Evolutionary conservation across 1,140 invertebrate species (phyloP).

Genomic region (Mylabris phalerata): DNA sequence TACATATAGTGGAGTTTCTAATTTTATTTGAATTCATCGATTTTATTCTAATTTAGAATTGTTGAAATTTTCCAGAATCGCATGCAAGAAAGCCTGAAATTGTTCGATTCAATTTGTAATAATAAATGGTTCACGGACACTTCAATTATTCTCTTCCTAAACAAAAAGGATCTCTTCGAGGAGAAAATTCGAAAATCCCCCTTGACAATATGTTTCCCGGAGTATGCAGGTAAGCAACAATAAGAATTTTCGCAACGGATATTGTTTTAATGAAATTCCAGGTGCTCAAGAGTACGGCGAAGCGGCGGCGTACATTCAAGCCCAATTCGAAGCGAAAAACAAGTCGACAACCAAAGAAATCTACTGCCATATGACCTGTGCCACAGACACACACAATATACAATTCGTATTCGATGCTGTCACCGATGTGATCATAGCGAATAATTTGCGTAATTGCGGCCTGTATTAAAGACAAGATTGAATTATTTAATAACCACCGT

Average conservation of each 20-base stretch:
- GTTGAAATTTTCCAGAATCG: constrained; percentile 51
- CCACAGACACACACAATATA: constrained; percentile 86
- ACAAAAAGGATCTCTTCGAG: constrained; percentile 96
- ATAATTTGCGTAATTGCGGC: constrained; percentile 89
- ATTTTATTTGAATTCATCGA: too few relatives aligned
- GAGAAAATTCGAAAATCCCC: constrained; percentile 87
- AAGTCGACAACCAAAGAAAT: constrained; percentile 85
- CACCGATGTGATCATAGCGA: constrained; percentile 89
- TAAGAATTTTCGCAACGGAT: not conserved
- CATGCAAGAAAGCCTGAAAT: constrained; percentile 89
- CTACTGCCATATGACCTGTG: constrained; percentile 88
- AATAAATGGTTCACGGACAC: constrained; percentile 98
- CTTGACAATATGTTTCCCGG: constrained; percentile 91
- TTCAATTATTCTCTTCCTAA: constrained; percentile 94
- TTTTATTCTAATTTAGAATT: too few relatives aligned
- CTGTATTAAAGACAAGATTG: constrained; percentile 41
- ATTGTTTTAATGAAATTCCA: constrained; percentile 34
- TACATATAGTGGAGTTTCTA: too few relatives aligned
- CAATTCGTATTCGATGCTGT: constrained; percentile 90
- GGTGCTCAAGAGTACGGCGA: constrained; percentile 82
- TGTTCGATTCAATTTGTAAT: constrained; percentile 96
- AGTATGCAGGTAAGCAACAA: constrained; percentile 69
- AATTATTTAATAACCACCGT: not conserved
- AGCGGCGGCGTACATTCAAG: constrained; percentile 79
- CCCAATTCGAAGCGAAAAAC: constrained; percentile 84